These are phyloP conservation scores for Chaenogobius annularis DNA, from an alignment of 2,113 vertebrate species.

Conservation along the genomic window DNA sequence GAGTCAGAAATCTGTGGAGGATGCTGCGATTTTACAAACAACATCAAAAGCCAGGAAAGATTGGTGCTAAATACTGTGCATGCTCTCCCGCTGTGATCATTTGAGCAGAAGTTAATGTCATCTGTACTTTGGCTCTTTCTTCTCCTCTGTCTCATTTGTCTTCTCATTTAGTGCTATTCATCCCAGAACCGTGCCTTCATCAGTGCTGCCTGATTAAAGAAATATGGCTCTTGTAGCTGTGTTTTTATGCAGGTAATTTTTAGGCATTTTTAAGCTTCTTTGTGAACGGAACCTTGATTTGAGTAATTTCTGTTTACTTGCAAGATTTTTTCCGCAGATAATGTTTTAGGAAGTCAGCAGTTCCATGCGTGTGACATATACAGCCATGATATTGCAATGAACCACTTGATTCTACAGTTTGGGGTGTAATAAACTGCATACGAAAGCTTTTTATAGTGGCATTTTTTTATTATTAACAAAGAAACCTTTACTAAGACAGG, in stretches of 20 bases:
- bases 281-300: slow-evolving; percentile 4
- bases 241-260: slow-evolving; percentile 23
- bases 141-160: slow-evolving; percentile 54
- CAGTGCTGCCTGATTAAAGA: slow-evolving; percentile 59
- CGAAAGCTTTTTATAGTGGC: not conserved
- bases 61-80: slow-evolving; percentile 65
- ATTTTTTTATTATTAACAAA: no score
- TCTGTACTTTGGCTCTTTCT: slow-evolving; percentile 60
- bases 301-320: not conserved
- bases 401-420: not conserved
- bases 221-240: slow-evolving; percentile 32
- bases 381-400: not conserved
- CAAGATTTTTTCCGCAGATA: not conserved
- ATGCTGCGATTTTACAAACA: slow-evolving; percentile 68
- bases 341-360: not conserved
- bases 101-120: slow-evolving; percentile 66
- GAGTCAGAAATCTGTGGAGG: slow-evolving; percentile 47
- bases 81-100: slow-evolving; percentile 59
- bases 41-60: slow-evolving; percentile 61
- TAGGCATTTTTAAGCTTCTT: slow-evolving; percentile 9
- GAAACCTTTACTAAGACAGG: no score
- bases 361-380: not conserved
- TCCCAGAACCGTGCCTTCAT: slow-evolving; percentile 50
- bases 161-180: slow-evolving; percentile 49
- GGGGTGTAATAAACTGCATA: not conserved